Base-by-base conservation (phyloP, 1,140 invertebrate species). In the Drosophila lacertosa region DNA sequence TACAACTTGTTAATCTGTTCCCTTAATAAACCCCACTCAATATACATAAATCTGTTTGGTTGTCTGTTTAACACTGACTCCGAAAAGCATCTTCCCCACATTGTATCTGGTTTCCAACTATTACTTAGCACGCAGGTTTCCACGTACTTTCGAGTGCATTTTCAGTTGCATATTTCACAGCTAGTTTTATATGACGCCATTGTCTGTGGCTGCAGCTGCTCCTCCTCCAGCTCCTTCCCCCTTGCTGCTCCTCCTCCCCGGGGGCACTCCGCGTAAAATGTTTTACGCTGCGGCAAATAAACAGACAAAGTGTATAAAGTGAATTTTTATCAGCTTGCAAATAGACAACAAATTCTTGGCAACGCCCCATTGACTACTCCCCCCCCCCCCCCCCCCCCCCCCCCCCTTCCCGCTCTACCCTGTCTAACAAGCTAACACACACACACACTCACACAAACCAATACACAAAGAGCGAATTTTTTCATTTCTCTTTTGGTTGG, bases 311-410 rank as follows among this genome's bases (percentile, higher is more conserved):
- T 69, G 80, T 72, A 86, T 84, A 54, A 80, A 84, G 81, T 86
- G 77, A 84, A 80, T 84, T 86, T 86, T 86, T 86, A 84, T 86
- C 81, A 80, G 81, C 80, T 69, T 77, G 77, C 70, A 84, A 84
- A 86, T 84, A 83, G 76, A 83, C 81, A 83, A 79, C 76, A 86
- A 80, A 76, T 70, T 86, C 64, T 86, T 86, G 60, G 72, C 73
- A 84, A 59, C 55, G 62, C 62, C 63, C 48, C 66, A 69, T 63
- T 63, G 40, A 53, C 24, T 65, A 57, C n/a, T 15, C 37, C 13
- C 3, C 11, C 32, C 50, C 15, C 6, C 6, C 24, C 50, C 10
- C 1, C 9, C 20, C n/a, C 24, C n/a, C 11, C 2, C 6, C 22
- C 4, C 40, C 35, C 18, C 10, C 7, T 7, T n/a, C 15, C 9